Evolutionary conservation across 2,113 vertebrate species (phyloP).

Genomic region (Oryzias curvinotus): DNA sequence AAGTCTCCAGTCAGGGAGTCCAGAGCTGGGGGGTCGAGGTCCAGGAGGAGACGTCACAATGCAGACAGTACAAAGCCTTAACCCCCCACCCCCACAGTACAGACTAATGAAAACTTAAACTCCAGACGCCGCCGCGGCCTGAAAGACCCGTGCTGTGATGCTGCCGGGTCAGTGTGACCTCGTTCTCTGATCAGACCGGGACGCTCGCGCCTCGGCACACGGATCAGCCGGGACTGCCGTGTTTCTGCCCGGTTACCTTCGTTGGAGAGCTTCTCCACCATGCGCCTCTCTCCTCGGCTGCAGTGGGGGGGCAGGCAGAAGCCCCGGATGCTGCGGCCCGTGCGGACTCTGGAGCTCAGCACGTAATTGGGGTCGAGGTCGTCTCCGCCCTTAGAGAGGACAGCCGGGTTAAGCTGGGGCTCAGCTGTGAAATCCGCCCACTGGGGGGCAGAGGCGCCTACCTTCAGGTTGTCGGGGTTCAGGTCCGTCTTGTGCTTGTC

Average conservation of each 20-base stretch:
- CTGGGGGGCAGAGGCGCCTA: conserved; percentile 30
- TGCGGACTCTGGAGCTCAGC: conserved; percentile 94
- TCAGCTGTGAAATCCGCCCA: no score
- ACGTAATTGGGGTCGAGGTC: conserved; percentile 95
- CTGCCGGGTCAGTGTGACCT: no score
- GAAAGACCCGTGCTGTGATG: no score
- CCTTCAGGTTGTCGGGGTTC: conserved; percentile 86
- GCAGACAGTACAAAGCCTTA: no score
- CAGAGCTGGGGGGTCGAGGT: conserved; percentile 60
- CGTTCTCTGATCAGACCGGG: no score
- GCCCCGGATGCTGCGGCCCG: conserved; percentile 91
- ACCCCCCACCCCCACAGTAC: no score
- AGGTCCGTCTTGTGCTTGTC: conserved; percentile 97
- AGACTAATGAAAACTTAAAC: no score
- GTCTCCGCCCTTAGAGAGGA: conserved; percentile 85
- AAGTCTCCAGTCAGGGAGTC: conserved; percentile 87
- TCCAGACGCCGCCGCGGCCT: no score
- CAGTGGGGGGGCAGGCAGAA: conserved; percentile 96
- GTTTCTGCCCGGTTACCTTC: conserved; percentile 78
- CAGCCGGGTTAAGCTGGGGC: background rate
- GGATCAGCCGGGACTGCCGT: no score
- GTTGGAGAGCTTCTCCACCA: conserved; percentile 88
- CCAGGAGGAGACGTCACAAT: background rate
- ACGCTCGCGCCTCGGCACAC: no score
- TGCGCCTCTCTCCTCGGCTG: conserved; percentile 92